Evolutionary conservation across 2,888 invertebrate genomes (phyloP), one percentile per base, ranked within the genome.

Genomic region (Eristalis tenax): DNA sequence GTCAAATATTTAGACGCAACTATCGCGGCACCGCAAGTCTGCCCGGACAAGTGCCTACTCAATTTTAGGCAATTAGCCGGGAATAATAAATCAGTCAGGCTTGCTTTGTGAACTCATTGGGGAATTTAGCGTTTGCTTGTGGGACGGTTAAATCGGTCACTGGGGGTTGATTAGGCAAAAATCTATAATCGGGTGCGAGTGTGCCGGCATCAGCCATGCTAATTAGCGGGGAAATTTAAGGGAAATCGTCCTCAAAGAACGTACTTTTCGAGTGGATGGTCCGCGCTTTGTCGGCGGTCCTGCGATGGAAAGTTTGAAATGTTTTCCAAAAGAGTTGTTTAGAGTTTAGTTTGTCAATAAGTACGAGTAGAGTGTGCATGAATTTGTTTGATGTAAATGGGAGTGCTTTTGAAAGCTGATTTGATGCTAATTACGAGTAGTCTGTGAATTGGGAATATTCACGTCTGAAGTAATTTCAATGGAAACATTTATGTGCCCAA

Each of bases 1-100:
- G 43, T 18, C 76, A 76, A 76, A 69, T 76, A 69, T 76, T 76
- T 68, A 15, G 26, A 38, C 13, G 38, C 38, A 38, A 38, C 13
- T 38, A 38, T 11, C 38, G 38, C 38, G 38, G 38, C 38, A 38
- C 18, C 18, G 50, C 18, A 18, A 50, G 18, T n/a, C 18, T 5
- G 18, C 8, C 22, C 15, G 4, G 26, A 23, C 26, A 11, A 32
- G n/a, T 32, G 28, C 6, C 15, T 63, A 4, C 63, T 63, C 32
- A n/a, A 63, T 32, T 15, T n/a, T 32, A 32, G 28, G 32, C 63
- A 63, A 63, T 63, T 63, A 63, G 32, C n/a, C 6, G 26, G 28
- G 32, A 10, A 63, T 63, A 18, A 63, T 28, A 63, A 63, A 63
- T 63, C 23, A 32, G 32, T 28, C 18, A 1, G 63, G n/a, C 15